Evolutionary conservation across 2,888 invertebrate genomes (phyloP).

Genomic region (Chironomus riparius): DNA sequence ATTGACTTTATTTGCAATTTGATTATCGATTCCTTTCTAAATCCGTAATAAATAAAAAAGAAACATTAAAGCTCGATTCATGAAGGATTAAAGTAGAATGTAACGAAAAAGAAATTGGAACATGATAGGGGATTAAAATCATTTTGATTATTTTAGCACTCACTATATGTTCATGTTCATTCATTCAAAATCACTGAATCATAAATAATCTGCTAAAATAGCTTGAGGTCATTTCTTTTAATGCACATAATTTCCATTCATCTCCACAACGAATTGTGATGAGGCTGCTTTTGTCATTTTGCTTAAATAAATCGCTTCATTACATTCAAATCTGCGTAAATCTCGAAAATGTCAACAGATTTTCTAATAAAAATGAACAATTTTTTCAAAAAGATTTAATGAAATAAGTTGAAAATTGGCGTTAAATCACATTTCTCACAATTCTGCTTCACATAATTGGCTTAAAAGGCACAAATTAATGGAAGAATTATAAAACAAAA

Average conservation of each 20-base stretch:
- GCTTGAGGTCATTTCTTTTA: constrained; percentile 22
- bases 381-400: neutral
- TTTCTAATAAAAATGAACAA: neutral
- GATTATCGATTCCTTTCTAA: neutral
- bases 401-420: neutral
- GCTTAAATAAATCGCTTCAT: constrained; percentile 19
- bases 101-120: neutral
- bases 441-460: constrained; percentile 12
- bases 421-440: neutral
- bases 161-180: neutral
- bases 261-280: neutral
- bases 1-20: neutral
- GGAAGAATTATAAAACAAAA: constrained; percentile 21
- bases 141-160: neutral
- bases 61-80: neutral
- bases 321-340: neutral
- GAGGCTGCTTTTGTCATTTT: neutral
- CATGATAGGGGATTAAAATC: constrained; percentile 2
- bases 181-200: constrained; percentile 13
- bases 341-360: neutral
- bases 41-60: neutral
- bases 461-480: constrained; percentile 22
- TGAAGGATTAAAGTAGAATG: neutral
- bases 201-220: constrained; percentile 9
- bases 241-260: neutral